phyloP scores from a whole-genome alignment of 2,797 vertebrate genomes.

The Lutra lutra region DNA sequence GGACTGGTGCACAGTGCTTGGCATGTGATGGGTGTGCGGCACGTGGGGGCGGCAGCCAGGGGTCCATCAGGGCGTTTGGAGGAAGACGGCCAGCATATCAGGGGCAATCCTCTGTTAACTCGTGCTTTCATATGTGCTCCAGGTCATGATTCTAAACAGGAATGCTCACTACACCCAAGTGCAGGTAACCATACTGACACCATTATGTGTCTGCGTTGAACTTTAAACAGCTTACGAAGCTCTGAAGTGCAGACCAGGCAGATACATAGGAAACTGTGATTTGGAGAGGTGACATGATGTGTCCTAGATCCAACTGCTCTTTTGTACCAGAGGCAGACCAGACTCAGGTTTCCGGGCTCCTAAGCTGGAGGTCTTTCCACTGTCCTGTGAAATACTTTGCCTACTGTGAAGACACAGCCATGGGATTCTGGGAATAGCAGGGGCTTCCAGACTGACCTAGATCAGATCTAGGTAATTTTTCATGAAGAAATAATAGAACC shows the following conservation, averaged over 20 bases:
- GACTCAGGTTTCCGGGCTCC: not conserved
- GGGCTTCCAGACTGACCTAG: not conserved
- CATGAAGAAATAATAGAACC: not conserved
- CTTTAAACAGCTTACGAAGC: not conserved
- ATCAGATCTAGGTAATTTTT: not conserved
- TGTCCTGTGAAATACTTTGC: not conserved
- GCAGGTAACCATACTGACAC: not conserved
- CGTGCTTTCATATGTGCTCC: not conserved
- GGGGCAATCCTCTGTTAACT: not conserved
- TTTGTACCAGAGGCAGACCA: not conserved
- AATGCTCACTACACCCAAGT: not conserved
- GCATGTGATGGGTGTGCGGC: accelerated
- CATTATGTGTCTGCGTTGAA: not conserved
- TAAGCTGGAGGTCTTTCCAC: not conserved
- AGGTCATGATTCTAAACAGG: not conserved
- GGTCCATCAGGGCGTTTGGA: accelerated
- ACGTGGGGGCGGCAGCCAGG: accelerated
- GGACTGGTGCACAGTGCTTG: not conserved
- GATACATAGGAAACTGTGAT: accelerated
- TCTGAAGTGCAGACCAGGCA: not conserved
- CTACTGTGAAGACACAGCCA: not conserved
- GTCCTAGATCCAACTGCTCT: too few species aligned
- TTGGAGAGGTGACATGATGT: not conserved
- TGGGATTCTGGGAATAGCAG: not conserved
- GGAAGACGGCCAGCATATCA: not conserved